A percentile compares a stretch with the other conserved stretches of the same genome.
These are phyloP conservation scores for Hypselothyrea guttata DNA, from an alignment of 2,888 invertebrate genomes.

Conservation along the genomic window DNA sequence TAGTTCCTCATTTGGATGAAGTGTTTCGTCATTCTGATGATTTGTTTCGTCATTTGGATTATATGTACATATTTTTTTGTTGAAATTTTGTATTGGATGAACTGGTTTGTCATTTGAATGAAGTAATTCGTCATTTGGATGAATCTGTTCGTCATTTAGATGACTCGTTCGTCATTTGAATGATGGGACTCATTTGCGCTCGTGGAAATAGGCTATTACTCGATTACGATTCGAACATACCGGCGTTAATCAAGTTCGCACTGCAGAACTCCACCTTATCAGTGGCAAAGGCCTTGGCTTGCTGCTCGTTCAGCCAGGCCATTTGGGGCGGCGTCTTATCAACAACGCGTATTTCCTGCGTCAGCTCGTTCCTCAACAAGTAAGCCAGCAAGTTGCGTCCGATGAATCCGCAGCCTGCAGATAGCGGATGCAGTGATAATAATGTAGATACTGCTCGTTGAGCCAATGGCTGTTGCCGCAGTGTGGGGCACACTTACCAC, in stretches of 20 bases:
- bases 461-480: slow-evolving; percentile 1
- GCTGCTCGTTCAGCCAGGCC: slow-evolving; percentile 92
- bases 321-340: slow-evolving; percentile 97
- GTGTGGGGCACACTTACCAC: slow-evolving; percentile 81
- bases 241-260: slow-evolving; percentile 94
- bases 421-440: slow-evolving; percentile 25
- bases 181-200: too few species aligned
- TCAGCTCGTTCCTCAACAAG: slow-evolving; percentile 89
- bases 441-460: slow-evolving; percentile 16
- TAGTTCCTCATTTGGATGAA: too few species aligned
- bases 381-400: slow-evolving; percentile 93
- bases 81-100: too few species aligned
- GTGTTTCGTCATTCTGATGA: too few species aligned
- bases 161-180: too few species aligned
- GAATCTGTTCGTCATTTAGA: too few species aligned
- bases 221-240: slow-evolving; percentile 86
- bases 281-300: slow-evolving; percentile 88
- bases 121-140: too few species aligned
- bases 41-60: too few species aligned
- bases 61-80: too few species aligned
- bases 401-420: slow-evolving; percentile 94
- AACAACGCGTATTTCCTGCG: slow-evolving; percentile 89
- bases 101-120: too few species aligned
- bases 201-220: too few species aligned
- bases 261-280: slow-evolving; percentile 93